A percentile compares a stretch with the other conserved stretches of the same genome.
Conservation (phyloP, 2,888 invertebrate genomes). For the Pantelozetes paolii region DNA sequence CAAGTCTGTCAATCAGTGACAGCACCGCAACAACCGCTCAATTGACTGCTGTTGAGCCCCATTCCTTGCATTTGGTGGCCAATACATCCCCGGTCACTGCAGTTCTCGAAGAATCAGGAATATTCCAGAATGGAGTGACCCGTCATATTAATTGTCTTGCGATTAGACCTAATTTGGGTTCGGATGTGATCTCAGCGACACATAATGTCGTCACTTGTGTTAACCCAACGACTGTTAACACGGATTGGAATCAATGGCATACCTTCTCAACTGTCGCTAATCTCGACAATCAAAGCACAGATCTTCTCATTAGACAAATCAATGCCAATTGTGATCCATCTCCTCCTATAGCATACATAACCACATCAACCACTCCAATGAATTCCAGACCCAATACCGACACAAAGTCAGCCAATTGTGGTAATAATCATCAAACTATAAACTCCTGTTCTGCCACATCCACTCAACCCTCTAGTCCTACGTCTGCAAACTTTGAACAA, state of each 20-base stretch:
- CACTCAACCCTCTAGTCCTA: conserved; percentile 41
- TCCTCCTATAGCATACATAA: conserved; percentile 23
- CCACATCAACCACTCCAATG: conserved; percentile 40
- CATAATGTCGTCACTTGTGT: conserved; percentile 43
- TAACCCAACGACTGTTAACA: conserved; percentile 35
- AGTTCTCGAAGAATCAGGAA: conserved; percentile 25
- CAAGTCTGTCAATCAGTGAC: background rate
- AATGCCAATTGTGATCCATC: conserved; percentile 24
- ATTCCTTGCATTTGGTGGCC: conserved; percentile 29
- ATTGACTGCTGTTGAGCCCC: conserved; percentile 42
- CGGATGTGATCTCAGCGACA: conserved; percentile 40
- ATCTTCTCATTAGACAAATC: conserved; percentile 6
- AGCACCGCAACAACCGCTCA: conserved; percentile 40
- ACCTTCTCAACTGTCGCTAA: conserved; percentile 24
- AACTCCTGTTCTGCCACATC: conserved; percentile 30
- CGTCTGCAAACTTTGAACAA: conserved; percentile 24
- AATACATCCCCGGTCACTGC: background rate
- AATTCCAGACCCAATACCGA: conserved; percentile 35
- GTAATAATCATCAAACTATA: conserved; percentile 36
- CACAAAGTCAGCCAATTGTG: no score
- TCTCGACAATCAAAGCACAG: background rate
- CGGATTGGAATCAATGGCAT: conserved; percentile 32
- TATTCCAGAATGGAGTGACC: conserved; percentile 25
- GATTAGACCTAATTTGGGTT: background rate
- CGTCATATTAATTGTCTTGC: conserved; percentile 24